Evolutionary conservation across 2,888 invertebrate species (phyloP), one percentile per base, ranked within the genome.

Genomic region (Pterobdella sp.): DNA sequence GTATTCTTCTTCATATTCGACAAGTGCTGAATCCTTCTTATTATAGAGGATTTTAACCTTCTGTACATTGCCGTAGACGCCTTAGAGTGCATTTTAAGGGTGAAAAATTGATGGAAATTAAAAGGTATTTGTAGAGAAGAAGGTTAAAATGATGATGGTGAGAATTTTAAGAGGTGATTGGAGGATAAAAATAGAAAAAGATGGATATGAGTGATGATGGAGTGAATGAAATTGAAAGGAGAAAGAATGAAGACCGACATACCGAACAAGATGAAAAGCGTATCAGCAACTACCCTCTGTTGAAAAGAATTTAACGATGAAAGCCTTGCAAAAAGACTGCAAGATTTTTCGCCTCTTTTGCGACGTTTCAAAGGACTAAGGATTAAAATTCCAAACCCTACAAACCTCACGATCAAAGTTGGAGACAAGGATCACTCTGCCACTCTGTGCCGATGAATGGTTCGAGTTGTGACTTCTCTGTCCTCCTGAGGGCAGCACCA

Each of bases 1-100:
- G 49, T 70, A 70, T 4, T 70, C 70, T 32, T 70, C 70, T 34
- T 70, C 70, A 52, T 56, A 70, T n/a, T 70, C 70, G 32, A 70
- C 52, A 26, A 70, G 35, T 7, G 70, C 70, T 52, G 70, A 70
- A 52, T 70, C 70, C 56, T 70, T 70, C 32, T 70, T 70, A 49
- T 70, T 70, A 32, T 52, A 70, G 34, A 70, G 70, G 31, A 70
- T 70, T 34, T 70, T 70, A 18, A 70, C 70, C 42, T 37, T 70
- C 56, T 42, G 29, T 22, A 70, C 70, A 52, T 70, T 70, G 52
- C 70, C 70, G 34, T 70, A 70, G 32, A 70, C 70, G 49, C 70
- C 70, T 70, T 34, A 29, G 34, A 35, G 7, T 10, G 26, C n/a
- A 37, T 10, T 29, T 36, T 7, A 42, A 22, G 49, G 22, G 49